Conservation (phyloP, 2,113 vertebrate genomes). For the Marmota flaviventris region DNA sequence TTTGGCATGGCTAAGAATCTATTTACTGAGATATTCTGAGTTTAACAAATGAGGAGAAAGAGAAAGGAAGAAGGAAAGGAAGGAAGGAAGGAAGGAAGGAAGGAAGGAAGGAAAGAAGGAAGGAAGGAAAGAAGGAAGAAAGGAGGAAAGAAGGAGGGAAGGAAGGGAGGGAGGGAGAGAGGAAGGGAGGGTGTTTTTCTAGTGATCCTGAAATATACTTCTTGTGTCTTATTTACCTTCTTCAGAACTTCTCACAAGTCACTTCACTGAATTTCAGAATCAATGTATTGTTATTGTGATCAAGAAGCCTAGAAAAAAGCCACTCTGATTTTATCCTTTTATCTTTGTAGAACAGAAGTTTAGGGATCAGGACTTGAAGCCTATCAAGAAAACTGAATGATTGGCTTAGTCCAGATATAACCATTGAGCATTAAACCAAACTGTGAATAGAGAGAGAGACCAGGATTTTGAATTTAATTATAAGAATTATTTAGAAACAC, state of each 20-base stretch:
- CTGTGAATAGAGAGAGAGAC: background rate
- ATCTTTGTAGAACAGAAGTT: slow-evolving; percentile 24
- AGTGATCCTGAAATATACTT: background rate
- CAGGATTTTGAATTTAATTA: background rate
- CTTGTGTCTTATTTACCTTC: background rate
- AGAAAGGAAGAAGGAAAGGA: no score
- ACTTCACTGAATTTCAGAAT: background rate
- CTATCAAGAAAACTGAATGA: background rate
- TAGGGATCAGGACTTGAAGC: background rate
- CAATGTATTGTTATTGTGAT: background rate
- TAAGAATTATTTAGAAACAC: background rate
- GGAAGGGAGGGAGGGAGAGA: fast-evolving
- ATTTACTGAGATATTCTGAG: slow-evolving; percentile 30
- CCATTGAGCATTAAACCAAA: background rate
- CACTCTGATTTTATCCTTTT: background rate
- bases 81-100: no score
- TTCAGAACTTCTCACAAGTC: background rate
- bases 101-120: no score
- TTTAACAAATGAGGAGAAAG: slow-evolving; percentile 7
- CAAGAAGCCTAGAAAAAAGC: background rate
- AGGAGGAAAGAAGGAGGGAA: no score
- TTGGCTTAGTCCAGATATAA: background rate
- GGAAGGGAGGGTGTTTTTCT: background rate
- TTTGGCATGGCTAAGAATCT: background rate
- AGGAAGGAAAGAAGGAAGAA: fast-evolving